Evolutionary conservation across 2,888 invertebrate species (phyloP), one percentile per base, ranked within the genome.

Genomic region (Drosophila phalerata): DNA sequence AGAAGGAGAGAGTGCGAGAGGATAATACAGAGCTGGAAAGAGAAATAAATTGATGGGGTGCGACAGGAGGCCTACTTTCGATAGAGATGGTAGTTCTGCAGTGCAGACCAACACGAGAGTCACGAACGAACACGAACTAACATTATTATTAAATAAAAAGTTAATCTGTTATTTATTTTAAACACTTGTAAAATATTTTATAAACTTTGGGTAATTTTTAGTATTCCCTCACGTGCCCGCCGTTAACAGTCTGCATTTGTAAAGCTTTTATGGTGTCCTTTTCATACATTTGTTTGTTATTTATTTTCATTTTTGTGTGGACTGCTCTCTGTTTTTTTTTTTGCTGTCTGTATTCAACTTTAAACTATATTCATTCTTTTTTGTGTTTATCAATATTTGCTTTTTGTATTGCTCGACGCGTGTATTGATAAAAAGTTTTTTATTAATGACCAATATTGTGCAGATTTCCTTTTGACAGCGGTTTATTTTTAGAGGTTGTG

Each of bases 401-500:
- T 55, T 71, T 83, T 75, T 86, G 57, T 84, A 69, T 69, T 64
- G 63, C 49, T 48, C 34, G 51, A 67, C 63, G 61, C 49, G 19
- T 25, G 42, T 47, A 62, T 61, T 47, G 79, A 76, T 62, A 68
- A 73, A 49, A 57, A n/a, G 52, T 37, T 37, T 73, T 85, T 88
- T 84, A 87, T 84, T 89, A 87, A 89, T 87, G 88, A 84, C 85
- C 87, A 87, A 78, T 87, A 85, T 43, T 81, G 89, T 53, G 79
- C 71, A 84, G 79, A 89, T 84, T 88, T 84, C 69, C 67, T 62
- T 86, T 81, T 88, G 72, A 84, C 70, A 71, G 78, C 60, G 56
- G 42, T 72, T 73, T 73, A 85, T 77, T 71, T 85, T 78, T 77
- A 75, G 38, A 19, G 69, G 42, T 19, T 51, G 49, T 22, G 9